Percentiles rank a stretch among this genome's conserved stretches.
phyloP scores from a whole-genome alignment of 2,113 vertebrate species.

The Pardalotus punctatus region DNA sequence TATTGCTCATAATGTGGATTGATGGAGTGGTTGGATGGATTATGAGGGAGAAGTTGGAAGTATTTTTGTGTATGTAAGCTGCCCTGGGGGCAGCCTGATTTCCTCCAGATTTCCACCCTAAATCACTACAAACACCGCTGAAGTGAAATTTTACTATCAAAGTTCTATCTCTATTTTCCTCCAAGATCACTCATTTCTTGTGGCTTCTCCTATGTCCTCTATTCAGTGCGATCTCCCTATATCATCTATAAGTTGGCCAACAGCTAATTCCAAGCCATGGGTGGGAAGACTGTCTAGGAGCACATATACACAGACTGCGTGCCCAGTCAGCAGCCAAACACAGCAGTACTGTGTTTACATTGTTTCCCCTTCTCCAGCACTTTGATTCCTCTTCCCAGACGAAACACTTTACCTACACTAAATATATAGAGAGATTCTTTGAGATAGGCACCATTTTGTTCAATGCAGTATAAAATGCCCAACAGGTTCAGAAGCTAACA shows the following conservation, averaged over 20 bases:
- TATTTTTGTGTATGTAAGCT: background rate
- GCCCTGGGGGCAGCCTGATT: background rate
- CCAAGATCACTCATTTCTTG: background rate
- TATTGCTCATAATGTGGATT: background rate
- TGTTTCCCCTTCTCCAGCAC: background rate
- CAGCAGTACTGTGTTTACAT: background rate
- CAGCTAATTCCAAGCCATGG: background rate
- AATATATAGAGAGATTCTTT: background rate
- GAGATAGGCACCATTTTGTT: background rate
- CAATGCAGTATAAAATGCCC: background rate
- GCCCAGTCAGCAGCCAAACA: background rate
- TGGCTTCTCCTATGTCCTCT: background rate
- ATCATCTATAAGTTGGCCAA: background rate
- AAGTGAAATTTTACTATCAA: background rate
- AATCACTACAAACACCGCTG: background rate
- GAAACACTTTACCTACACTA: background rate
- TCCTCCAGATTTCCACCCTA: background rate
- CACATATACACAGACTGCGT: background rate
- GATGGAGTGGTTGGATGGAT: background rate
- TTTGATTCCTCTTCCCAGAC: background rate
- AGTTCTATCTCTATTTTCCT: background rate
- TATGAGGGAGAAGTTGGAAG: background rate
- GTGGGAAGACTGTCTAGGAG: background rate
- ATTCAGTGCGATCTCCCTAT: background rate
- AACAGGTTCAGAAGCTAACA: background rate